A percentile compares a stretch with the other conserved stretches of the same genome.
phyloP scores from a whole-genome alignment of 2,797 vertebrate genomes.

The Gobionotothen gibberifrons region DNA sequence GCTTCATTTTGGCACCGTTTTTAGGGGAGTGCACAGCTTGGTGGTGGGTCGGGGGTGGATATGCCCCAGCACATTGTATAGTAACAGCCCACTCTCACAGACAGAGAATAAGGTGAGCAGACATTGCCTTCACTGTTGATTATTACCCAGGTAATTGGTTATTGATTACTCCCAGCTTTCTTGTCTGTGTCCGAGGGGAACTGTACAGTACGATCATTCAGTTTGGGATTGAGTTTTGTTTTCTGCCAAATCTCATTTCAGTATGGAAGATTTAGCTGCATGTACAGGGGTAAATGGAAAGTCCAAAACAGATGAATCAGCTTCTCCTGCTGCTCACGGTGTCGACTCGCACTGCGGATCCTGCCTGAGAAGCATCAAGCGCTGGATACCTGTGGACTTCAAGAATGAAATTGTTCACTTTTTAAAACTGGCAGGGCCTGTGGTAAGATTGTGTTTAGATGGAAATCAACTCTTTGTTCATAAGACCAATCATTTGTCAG shows the following conservation, averaged over 20 bases:
- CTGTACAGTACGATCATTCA: slow-evolving; percentile 42
- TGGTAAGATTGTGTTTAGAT: slow-evolving; percentile 67
- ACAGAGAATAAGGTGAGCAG: slow-evolving; percentile 21
- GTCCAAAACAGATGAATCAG: slow-evolving; percentile 47
- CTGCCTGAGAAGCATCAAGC: slow-evolving; percentile 57
- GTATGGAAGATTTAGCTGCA: slow-evolving; percentile 55
- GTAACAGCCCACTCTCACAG: slow-evolving; percentile 29
- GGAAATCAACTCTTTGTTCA: slow-evolving; percentile 2
- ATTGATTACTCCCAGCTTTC: slow-evolving; percentile 62
- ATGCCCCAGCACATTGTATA: slow-evolving; percentile 7
- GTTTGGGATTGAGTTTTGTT: slow-evolving; percentile 43
- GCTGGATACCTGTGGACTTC: slow-evolving; percentile 65
- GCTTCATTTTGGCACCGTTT: slow-evolving; percentile 2
- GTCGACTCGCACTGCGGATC: slow-evolving; percentile 71
- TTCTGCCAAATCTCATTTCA: slow-evolving; percentile 52
- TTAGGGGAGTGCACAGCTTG: slow-evolving; percentile 10
- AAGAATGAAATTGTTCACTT: slow-evolving; percentile 71
- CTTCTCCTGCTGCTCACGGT: slow-evolving; percentile 51
- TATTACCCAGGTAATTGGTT: slow-evolving; percentile 68
- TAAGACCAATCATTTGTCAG: neutral
- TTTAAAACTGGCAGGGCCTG: slow-evolving; percentile 77
- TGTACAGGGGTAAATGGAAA: slow-evolving; percentile 39
- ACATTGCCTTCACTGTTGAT: slow-evolving; percentile 63
- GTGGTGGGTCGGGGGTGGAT: slow-evolving; percentile 15
- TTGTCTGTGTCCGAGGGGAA: slow-evolving; percentile 43